phyloP scores from a whole-genome alignment of 2,888 invertebrate species.

The Marasmarcha lunaedactyla region DNA sequence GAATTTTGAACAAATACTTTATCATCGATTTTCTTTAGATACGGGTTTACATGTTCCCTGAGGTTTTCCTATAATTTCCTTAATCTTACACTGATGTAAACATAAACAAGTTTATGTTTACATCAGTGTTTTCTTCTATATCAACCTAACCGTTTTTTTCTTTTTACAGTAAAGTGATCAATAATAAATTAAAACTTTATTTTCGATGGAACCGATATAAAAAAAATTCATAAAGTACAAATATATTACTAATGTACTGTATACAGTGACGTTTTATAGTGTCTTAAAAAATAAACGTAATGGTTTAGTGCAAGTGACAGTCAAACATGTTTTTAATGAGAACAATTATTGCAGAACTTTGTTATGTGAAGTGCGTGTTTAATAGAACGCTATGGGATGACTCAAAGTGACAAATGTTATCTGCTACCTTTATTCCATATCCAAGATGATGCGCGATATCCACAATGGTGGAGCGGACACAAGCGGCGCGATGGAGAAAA shows the following conservation, averaged over 20 bases:
- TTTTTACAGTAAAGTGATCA: slow-evolving; percentile 51
- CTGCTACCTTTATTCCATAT: slow-evolving; percentile 49
- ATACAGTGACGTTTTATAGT: slow-evolving; percentile 11
- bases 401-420: slow-evolving; percentile 65
- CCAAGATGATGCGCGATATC: slow-evolving; percentile 69
- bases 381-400: slow-evolving; percentile 68
- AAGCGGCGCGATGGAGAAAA: slow-evolving; percentile 66
- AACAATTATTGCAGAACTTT: slow-evolving; percentile 33
- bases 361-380: slow-evolving; percentile 48
- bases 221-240: slow-evolving; percentile 58
- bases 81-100: slow-evolving; percentile 37
- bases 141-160: slow-evolving; percentile 17
- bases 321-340: slow-evolving; percentile 47
- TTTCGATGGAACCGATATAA: slow-evolving; percentile 49
- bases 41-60: slow-evolving; percentile 13
- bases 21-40: background rate
- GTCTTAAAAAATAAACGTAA: slow-evolving; percentile 33
- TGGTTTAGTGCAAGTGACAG: slow-evolving; percentile 34
- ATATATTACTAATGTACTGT: slow-evolving; percentile 12
- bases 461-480: slow-evolving; percentile 59
- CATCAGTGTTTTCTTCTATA: slow-evolving; percentile 31
- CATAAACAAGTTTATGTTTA: slow-evolving; percentile 52
- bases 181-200: slow-evolving; percentile 40
- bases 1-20: background rate
- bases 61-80: slow-evolving; percentile 35